Percentiles rank a stretch among this genome's conserved stretches.
These are phyloP conservation scores for Gorsachius magnificus DNA, from an alignment of 2,797 vertebrate species.

Conservation along the genomic window DNA sequence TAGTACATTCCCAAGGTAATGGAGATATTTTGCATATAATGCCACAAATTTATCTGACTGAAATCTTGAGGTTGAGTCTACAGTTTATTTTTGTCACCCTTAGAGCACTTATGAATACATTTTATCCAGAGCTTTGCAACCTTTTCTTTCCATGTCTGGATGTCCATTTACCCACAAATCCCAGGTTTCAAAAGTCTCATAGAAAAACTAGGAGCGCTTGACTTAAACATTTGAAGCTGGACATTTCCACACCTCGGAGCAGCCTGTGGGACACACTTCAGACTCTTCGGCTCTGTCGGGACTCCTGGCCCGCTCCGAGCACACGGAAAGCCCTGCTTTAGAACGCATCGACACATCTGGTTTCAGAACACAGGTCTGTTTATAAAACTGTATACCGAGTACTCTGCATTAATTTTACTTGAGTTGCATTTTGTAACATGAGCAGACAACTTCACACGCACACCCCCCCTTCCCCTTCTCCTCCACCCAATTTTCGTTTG, in stretches of 20 bases:
- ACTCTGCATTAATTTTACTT: not conserved
- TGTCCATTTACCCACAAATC: constrained; percentile 31
- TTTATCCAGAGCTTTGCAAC: constrained; percentile 38
- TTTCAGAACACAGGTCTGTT: constrained; percentile 18
- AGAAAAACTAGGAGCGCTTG: constrained; percentile 33
- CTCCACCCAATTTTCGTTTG: constrained; percentile 6
- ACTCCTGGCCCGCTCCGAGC: not conserved
- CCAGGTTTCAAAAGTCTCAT: constrained; percentile 50
- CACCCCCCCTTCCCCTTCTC: not conserved
- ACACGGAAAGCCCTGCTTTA: not conserved
- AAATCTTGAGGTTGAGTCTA: constrained; percentile 57
- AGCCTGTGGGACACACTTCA: not conserved
- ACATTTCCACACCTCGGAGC: constrained; percentile 21
- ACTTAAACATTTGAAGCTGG: constrained; percentile 41
- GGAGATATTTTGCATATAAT: constrained; percentile 77
- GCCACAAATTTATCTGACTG: constrained; percentile 74
- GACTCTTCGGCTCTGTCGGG: not conserved
- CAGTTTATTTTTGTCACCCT: constrained; percentile 33
- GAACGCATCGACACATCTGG: not conserved
- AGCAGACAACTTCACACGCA: not conserved
- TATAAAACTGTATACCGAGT: not conserved
- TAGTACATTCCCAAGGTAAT: constrained; percentile 78
- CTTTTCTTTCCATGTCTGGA: constrained; percentile 30
- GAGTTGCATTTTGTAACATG: not conserved
- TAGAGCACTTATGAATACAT: constrained; percentile 32